phyloP scores from a whole-genome alignment of 2,888 invertebrate genomes.

The Pachycephus smyrnensis region DNA sequence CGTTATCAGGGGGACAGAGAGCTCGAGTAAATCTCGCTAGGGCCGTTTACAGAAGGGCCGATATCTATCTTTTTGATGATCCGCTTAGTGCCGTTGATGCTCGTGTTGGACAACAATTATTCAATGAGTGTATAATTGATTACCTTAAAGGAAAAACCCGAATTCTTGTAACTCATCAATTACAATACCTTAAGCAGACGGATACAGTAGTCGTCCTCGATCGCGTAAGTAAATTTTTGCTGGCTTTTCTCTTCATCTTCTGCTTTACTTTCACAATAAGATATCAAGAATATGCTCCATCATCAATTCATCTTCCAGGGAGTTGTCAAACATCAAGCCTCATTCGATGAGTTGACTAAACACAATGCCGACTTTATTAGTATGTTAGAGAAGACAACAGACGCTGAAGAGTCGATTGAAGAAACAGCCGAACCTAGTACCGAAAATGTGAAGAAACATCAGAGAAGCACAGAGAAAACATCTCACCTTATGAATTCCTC shows the following conservation, averaged over 20 bases:
- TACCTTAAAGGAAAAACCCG: slow-evolving; percentile 71
- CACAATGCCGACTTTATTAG: slow-evolving; percentile 51
- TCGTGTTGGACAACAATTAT: slow-evolving; percentile 79
- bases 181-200: slow-evolving; percentile 73
- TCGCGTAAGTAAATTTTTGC: slow-evolving; percentile 48
- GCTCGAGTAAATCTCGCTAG: slow-evolving; percentile 85
- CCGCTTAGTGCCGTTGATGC: slow-evolving; percentile 87
- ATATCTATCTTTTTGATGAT: slow-evolving; percentile 85
- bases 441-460: too few relatives aligned
- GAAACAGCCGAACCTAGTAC: not conserved
- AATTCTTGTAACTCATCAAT: slow-evolving; percentile 77
- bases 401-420: slow-evolving; percentile 6
- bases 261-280: not conserved
- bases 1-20: slow-evolving; percentile 86
- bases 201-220: slow-evolving; percentile 65
- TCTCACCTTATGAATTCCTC: not conserved
- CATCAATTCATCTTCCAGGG: slow-evolving; percentile 37
- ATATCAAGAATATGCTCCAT: not conserved
- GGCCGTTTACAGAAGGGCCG: slow-evolving; percentile 81
- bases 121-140: slow-evolving; percentile 78
- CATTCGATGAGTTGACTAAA: slow-evolving; percentile 56
- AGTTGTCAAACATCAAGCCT: slow-evolving; percentile 55
- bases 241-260: not conserved
- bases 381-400: slow-evolving; percentile 28
- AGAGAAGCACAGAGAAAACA: too few relatives aligned